These are phyloP conservation scores for Himalopsyche phryganea DNA, from an alignment of 1,140 invertebrate genomes.

Conservation along the genomic window DNA sequence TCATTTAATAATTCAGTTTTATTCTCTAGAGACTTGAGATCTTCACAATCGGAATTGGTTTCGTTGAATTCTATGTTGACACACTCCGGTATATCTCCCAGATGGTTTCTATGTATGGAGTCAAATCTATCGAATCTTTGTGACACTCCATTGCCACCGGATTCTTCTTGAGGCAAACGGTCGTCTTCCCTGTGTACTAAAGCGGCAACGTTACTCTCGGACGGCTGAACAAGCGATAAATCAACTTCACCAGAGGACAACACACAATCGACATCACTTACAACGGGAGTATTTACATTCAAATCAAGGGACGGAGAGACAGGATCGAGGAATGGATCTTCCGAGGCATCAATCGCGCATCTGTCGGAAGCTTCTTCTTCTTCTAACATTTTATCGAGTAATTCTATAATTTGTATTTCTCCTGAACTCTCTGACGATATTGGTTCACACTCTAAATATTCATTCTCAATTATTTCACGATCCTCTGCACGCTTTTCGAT, in stretches of 20 bases:
- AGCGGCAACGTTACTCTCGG: constrained; percentile 32
- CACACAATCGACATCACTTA: neutral
- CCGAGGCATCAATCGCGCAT: neutral
- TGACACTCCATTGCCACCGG: too few relatives aligned
- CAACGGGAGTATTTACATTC: neutral
- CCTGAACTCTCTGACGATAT: neutral
- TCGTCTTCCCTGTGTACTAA: constrained; percentile 35
- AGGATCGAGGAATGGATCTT: too few relatives aligned
- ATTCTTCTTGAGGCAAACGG: neutral
- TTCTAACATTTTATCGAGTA: constrained; percentile 25
- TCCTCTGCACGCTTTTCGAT: too few relatives aligned
- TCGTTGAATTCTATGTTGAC: too few relatives aligned
- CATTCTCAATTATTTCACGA: too few relatives aligned
- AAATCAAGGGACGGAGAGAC: neutral
- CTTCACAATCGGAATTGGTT: too few relatives aligned
- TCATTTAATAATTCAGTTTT: too few relatives aligned
- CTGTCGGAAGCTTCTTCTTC: constrained; percentile 24
- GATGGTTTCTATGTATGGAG: too few relatives aligned
- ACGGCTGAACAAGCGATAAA: constrained; percentile 11
- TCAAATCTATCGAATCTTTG: too few relatives aligned
- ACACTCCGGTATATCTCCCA: too few relatives aligned
- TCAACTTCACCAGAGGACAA: constrained; percentile 5
- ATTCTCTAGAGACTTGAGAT: too few relatives aligned
- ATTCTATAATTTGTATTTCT: constrained; percentile 16
- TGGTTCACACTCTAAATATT: too few relatives aligned